Conservation (phyloP, 2,888 invertebrate genomes). For the Pristionchus exspectatus region DNA sequence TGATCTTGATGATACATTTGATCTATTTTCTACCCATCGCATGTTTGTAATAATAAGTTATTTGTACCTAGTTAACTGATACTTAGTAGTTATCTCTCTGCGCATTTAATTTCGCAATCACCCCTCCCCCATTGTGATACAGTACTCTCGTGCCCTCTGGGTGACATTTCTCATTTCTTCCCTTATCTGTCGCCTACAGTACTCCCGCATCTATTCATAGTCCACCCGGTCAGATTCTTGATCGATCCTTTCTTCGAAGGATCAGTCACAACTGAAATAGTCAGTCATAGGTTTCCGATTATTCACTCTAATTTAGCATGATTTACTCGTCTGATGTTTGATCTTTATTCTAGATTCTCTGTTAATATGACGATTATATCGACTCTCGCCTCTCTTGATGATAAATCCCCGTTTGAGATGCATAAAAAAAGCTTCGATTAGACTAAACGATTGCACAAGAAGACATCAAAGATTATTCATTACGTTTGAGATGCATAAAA, state of each 20-base stretch:
- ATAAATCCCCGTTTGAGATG: neutral
- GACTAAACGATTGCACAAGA: neutral
- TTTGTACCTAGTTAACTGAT: neutral
- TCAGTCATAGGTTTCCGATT: neutral
- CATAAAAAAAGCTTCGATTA: conserved; percentile 10
- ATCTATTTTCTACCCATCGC: conserved; percentile 15
- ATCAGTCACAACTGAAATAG: conserved; percentile 38
- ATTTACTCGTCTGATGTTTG: conserved; percentile 3
- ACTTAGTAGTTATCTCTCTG: neutral
- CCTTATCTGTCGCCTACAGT: conserved; percentile 13
- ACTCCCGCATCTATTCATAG: conserved; percentile 7
- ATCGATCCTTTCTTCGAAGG: conserved; percentile 31
- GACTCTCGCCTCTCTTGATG: neutral
- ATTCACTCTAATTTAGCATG: neutral
- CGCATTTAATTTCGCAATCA: conserved; percentile 8
- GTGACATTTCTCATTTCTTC: neutral
- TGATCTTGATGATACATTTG: conserved; percentile 45
- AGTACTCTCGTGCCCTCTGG: conserved; percentile 1
- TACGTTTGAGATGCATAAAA: no score
- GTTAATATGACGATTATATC: neutral
- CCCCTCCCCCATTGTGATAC: neutral
- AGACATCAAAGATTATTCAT: neutral
- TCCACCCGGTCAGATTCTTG: conserved; percentile 33
- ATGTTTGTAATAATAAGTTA: conserved; percentile 34
- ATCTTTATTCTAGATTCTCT: neutral